Conservation (phyloP, 1,140 invertebrate genomes). For the Calycopis cecrops region DNA sequence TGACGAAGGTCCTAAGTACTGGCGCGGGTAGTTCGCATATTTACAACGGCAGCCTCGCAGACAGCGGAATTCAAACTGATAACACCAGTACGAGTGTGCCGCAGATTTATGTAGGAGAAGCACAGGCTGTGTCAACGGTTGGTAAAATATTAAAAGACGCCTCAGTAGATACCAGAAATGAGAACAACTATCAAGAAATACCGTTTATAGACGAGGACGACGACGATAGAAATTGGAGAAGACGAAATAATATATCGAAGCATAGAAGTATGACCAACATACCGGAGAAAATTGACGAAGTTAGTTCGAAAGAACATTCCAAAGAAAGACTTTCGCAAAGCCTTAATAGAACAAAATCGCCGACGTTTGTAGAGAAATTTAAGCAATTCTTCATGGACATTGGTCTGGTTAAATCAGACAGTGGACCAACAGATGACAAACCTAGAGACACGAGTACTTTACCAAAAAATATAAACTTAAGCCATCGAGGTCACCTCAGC, state of each 20-base stretch:
- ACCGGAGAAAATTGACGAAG: conserved; percentile 56
- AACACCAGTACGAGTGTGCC: conserved; percentile 62
- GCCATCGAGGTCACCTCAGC: conserved; percentile 48
- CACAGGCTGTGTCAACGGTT: conserved; percentile 30
- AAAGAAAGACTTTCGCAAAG: conserved; percentile 53
- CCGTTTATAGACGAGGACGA: conserved; percentile 68
- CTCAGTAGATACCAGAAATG: conserved; percentile 60
- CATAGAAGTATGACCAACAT: conserved; percentile 66
- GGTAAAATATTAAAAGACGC: conserved; percentile 54
- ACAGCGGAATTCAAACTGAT: conserved; percentile 66
- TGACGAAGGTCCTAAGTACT: conserved; percentile 59
- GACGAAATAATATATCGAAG: conserved; percentile 47
- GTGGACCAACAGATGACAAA: conserved; percentile 23
- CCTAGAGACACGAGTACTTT: conserved; percentile 39
- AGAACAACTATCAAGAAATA: conserved; percentile 65
- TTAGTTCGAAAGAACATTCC: conserved; percentile 46
- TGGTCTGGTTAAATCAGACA: conserved; percentile 51
- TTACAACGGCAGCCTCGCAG: conserved; percentile 56
- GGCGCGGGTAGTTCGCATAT: conserved; percentile 63
- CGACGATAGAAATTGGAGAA: conserved; percentile 39
- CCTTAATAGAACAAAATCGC: conserved; percentile 59
- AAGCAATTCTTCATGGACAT: conserved; percentile 66
- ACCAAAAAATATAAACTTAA: conserved; percentile 53
- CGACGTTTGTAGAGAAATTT: conserved; percentile 65
- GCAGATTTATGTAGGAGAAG: conserved; percentile 54